Base-by-base conservation (phyloP, 64 coral and sea anemone species). In the Stylophora pistillata region DNA sequence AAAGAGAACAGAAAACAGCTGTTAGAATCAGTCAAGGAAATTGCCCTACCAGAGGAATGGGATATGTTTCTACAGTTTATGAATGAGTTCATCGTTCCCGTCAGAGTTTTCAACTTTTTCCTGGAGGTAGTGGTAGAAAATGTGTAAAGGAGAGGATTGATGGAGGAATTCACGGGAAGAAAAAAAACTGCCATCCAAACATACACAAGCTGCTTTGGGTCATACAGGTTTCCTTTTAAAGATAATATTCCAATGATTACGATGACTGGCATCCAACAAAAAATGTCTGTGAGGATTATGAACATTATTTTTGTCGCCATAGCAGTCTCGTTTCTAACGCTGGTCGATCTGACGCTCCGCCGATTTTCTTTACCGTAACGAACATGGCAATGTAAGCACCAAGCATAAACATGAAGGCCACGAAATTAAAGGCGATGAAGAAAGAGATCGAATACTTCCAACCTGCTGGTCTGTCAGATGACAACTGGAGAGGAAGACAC, bases 61-160 rank as follows among this genome's bases (percentile, higher is more conserved):
- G 32, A 41, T 20, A 69, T 26, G 7, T 69, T 85, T 9, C n/a
- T 63, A 23, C 23, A n/a, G n/a, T n/a, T 71, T n/a, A 85, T 71
- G 9, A 85, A 71, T 6, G 33, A 71, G 20, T 30, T 85, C 82
- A 85, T 10, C 28, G 27, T 70, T 60, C 23, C 68, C 21, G 14
- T 85, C 29, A 70, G 15, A 33, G 21, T 54, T 85, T 12, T 71
- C 1, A 85, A 26, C 25, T 71, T 85, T 15, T 71, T 63, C 32
- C 63, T 85, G 82, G 68, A 71, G 18, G 32, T 41, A 12, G 82
- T 65, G 29, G 82, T 85, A 12, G 89, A 91, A 86, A 91, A 91
- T n/a, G 89, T 91, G 52, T 91, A 91, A 23, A 91, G 74, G 25
- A 91, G 54, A 56, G 89, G 89, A 57, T 91, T 91, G 26, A 91